A percentile compares a stretch with the other conserved stretches of the same genome.
Conservation (phyloP, 1,140 invertebrate genomes). For the Bombus cullumanus region DNA sequence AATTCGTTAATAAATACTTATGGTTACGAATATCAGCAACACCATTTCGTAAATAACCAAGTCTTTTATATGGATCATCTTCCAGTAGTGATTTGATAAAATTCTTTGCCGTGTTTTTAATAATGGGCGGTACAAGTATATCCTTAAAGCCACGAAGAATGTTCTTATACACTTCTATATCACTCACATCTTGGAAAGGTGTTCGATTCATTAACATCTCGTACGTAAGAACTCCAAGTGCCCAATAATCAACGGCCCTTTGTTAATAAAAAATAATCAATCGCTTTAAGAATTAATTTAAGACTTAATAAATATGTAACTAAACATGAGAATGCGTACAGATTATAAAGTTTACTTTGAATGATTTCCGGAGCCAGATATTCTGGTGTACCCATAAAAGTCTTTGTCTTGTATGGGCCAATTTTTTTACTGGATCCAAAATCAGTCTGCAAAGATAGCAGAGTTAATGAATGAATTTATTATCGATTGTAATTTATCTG, state of each 20-base stretch:
- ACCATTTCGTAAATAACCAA: conserved; percentile 87
- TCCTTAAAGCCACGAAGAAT: conserved; percentile 92
- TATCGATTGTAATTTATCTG: neutral
- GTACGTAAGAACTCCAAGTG: conserved; percentile 90
- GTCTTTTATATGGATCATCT: conserved; percentile 86
- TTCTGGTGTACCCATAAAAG: conserved; percentile 93
- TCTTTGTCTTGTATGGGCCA: conserved; percentile 90
- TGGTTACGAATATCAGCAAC: conserved; percentile 88
- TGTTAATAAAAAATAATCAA: conserved; percentile 80
- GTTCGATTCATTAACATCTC: conserved; percentile 89
- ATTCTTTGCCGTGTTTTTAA: conserved; percentile 82
- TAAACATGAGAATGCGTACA: conserved; percentile 57
- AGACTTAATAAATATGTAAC: neutral
- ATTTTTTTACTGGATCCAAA: conserved; percentile 95
- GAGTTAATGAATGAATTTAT: neutral
- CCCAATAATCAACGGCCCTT: conserved; percentile 92
- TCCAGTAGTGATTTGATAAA: conserved; percentile 85
- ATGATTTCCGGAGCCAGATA: conserved; percentile 78
- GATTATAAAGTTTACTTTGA: conserved; percentile 83
- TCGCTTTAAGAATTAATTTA: neutral
- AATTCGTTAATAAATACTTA: conserved; percentile 77
- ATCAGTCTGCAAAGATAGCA: conserved; percentile 86
- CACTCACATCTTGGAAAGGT: conserved; percentile 91
- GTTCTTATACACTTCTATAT: conserved; percentile 93
- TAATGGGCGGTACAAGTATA: conserved; percentile 85